phyloP scores from a whole-genome alignment of 2,113 vertebrate species.

The Campylorhamphus procurvoides region DNA sequence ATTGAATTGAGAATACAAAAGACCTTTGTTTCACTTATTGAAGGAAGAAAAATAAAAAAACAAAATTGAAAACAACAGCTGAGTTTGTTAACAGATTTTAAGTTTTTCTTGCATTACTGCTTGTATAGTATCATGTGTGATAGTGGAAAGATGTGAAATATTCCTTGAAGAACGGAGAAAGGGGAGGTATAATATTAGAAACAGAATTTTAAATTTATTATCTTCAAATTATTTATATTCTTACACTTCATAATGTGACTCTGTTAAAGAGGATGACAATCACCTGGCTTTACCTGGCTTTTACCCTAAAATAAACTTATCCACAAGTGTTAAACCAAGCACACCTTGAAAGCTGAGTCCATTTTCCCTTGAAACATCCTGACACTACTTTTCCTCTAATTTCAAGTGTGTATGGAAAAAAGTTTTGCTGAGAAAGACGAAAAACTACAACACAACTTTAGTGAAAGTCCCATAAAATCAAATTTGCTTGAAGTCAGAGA shows the following conservation, averaged over 20 bases:
- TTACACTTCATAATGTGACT: neutral
- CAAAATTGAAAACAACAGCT: neutral
- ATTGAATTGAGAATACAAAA: neutral
- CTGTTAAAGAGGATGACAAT: neutral
- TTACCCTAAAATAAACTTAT: neutral
- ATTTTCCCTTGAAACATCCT: neutral
- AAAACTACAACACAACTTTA: neutral
- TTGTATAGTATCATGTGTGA: neutral
- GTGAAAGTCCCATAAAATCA: neutral
- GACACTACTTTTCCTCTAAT: neutral
- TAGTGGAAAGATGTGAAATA: rapidly evolving
- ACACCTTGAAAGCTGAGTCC: neutral
- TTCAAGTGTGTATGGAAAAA: neutral
- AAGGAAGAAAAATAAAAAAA: neutral
- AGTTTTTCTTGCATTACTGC: neutral
- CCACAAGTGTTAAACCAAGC: neutral
- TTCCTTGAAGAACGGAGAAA: neutral
- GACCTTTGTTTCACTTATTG: neutral
- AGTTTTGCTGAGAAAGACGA: neutral
- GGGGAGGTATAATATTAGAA: neutral
- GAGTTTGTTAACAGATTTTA: neutral
- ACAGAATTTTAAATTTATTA: neutral
- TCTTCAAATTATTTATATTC: neutral
- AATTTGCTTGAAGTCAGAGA: neutral
- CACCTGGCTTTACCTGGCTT: neutral